Evolutionary conservation across 2,797 vertebrate species (phyloP), one percentile per base, ranked within the genome.

Genomic region (Trematomus bernacchii): DNA sequence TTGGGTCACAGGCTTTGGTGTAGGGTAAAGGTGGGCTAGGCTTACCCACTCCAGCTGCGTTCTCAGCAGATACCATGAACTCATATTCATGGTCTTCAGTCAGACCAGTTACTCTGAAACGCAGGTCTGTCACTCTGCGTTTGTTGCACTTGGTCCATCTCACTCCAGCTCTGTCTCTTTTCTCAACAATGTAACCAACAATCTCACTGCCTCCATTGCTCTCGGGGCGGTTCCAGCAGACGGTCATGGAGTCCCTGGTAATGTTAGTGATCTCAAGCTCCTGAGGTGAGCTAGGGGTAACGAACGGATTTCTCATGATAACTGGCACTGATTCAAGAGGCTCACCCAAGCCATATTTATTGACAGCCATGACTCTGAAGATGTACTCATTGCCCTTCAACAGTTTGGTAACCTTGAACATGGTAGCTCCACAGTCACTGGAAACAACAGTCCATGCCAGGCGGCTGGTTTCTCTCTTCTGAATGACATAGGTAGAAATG

Each of bases 91-190:
- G 98, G 75, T 98, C 98, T 90, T 97, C 97, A 85, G 97, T 96
- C 83, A 99, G 91, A 66, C 97, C 97, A 71, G 96, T 99, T 65
- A 97, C 97, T 95, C 98, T 96, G 80, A 99, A 97, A 72, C 98
- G 95, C 80, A 99, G 90, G 87, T 99, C 98, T 87, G 97, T 99
- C 83, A 99, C 95, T 87, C 96, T 96, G 55, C 97, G 97, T 92
- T 99, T 99, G 92, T 97, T 99, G 90, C 98, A 99, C 92, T 99
- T 99, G 80, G 97, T 96, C 98, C 98, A 99, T 52, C 98, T 95
- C 66, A 99, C 94, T 85, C 98, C 98, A 73, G 96, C 95, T 94
- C 96, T 96, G 89, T 99, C 98, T 94, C 98, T 96, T 85, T 99
- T 99, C 91, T 99, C 98, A 82, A 99, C 93, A 60, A 98, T 96